Percentiles rank a stretch among this genome's conserved stretches.
Conservation (phyloP, 2,113 vertebrate species). For the Sterna hirundo region DNA sequence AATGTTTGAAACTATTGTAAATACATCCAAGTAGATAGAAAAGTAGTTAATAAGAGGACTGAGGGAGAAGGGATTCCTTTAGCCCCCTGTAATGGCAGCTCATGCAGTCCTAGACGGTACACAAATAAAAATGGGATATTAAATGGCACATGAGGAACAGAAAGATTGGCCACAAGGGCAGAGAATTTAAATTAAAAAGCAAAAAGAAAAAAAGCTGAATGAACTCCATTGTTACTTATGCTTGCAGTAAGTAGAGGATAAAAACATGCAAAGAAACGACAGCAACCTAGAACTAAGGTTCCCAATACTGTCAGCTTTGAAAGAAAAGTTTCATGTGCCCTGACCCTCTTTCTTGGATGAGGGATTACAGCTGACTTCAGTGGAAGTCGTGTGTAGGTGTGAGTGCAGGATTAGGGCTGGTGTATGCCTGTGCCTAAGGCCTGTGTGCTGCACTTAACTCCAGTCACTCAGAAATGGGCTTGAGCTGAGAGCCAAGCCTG, state of each 20-base stretch:
- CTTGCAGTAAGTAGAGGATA: not conserved
- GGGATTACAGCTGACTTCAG: not conserved
- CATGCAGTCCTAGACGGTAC: not conserved
- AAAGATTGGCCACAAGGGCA: not conserved
- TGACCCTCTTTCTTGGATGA: not conserved
- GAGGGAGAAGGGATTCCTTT: not conserved
- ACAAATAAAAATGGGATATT: not conserved
- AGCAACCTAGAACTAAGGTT: not conserved
- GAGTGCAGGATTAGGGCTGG: not conserved
- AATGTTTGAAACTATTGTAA: not conserved
- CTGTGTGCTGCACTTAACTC: fast-evolving
- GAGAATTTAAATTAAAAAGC: not conserved
- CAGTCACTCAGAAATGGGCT: fast-evolving
- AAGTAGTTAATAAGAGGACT: not conserved
- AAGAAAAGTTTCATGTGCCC: fast-evolving
- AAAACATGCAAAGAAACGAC: not conserved
- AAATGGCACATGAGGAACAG: not conserved
- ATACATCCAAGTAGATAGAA: not conserved
- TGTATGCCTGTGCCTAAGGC: fast-evolving
- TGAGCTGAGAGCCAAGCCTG: not conserved
- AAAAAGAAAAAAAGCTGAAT: not conserved
- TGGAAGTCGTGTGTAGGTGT: not conserved
- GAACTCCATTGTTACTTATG: not conserved
- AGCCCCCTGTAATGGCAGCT: not conserved
- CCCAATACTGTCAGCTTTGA: not conserved